These are phyloP conservation scores for Heliconius congener DNA, from an alignment of 1,140 invertebrate species.

Conservation along the genomic window DNA sequence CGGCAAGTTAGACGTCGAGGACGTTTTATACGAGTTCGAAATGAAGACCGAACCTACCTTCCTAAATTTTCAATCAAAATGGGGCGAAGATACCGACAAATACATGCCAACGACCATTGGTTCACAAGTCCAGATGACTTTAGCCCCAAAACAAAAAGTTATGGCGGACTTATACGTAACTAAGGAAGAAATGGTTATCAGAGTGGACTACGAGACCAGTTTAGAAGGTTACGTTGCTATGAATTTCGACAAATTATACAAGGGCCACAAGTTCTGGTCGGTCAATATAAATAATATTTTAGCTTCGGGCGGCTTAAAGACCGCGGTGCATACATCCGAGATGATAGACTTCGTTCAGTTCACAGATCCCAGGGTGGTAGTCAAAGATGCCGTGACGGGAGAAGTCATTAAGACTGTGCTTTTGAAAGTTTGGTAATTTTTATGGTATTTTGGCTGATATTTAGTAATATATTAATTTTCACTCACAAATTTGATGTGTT, in stretches of 20 bases:
- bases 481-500: background rate
- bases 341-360: conserved; percentile 48
- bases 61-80: conserved; percentile 40
- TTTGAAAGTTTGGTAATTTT: conserved; percentile 17
- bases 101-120: conserved; percentile 40
- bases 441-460: no score
- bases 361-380: conserved; percentile 41
- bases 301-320: conserved; percentile 32
- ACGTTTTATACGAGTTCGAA: conserved; percentile 21
- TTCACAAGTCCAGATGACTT: conserved; percentile 37
- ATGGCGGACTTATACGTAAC: conserved; percentile 43
- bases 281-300: conserved; percentile 45
- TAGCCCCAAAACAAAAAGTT: conserved; percentile 47
- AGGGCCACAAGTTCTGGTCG: conserved; percentile 54
- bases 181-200: conserved; percentile 34
- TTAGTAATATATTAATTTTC: no score
- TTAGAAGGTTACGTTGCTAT: conserved; percentile 46
- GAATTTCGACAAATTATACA: conserved; percentile 45
- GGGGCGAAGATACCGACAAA: conserved; percentile 43
- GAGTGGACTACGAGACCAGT: conserved; percentile 51
- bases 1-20: conserved; percentile 26
- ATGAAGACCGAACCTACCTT: conserved; percentile 6
- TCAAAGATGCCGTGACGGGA: conserved; percentile 37
- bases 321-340: conserved; percentile 36
- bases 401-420: conserved; percentile 12